Evolutionary conservation across 2,113 vertebrate species (phyloP).

Genomic region (Nothobranchius furzeri): DNA sequence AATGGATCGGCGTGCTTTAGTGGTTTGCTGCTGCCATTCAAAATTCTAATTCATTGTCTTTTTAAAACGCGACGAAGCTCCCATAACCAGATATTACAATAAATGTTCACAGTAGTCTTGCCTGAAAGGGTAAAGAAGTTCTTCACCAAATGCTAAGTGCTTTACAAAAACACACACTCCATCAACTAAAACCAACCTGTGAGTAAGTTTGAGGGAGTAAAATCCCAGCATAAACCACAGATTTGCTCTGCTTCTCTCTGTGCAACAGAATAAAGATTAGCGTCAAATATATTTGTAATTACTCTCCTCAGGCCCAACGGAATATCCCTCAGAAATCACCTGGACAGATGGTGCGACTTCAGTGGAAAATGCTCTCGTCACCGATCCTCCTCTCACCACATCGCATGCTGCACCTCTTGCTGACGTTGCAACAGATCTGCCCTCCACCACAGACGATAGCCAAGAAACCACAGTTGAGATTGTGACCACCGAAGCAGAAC

Average conservation of each 20-base stretch:
- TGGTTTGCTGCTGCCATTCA: neutral
- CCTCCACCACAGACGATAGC: neutral
- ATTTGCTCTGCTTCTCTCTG: neutral
- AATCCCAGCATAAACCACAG: neutral
- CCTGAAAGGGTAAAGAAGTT: neutral
- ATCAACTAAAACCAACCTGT: neutral
- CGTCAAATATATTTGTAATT: constrained; percentile 4
- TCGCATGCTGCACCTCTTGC: accelerated
- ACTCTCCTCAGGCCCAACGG: constrained; percentile 60
- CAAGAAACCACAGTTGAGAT: neutral
- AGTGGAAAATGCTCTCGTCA: neutral
- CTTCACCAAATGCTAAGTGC: neutral
- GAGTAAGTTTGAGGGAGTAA: neutral
- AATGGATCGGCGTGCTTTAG: neutral
- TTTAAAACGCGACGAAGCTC: neutral
- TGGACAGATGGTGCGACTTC: accelerated
- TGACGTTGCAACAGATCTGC: neutral
- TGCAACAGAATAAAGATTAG: neutral
- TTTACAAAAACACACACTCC: neutral
- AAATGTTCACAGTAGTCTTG: neutral
- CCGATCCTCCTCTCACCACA: neutral
- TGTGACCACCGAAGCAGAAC: neutral
- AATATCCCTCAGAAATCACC: accelerated
- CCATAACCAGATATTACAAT: neutral
- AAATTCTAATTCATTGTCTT: neutral